Base-by-base conservation (phyloP, 2,113 vertebrate genomes). In the Colaptes auratus region DNA sequence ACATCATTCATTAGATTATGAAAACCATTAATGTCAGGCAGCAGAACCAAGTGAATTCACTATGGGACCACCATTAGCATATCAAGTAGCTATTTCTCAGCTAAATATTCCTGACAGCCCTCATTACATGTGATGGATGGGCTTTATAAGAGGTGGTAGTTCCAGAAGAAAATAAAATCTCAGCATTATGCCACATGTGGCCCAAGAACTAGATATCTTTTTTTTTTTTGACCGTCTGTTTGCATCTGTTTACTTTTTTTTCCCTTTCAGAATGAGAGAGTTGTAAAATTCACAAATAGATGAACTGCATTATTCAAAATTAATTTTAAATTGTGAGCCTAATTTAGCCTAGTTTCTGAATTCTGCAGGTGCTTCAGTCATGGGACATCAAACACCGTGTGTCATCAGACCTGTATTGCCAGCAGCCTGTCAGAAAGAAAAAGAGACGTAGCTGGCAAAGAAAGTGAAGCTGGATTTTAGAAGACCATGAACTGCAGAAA, bases 1-100 rank as follows among this genome's bases (percentile, higher is more conserved):
- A 98, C 98, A 98, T 98, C 98, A 98, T 98, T 99, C 98, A 99
- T 99, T 98, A 99, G 98, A 98, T 98, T 99, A 99, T 97, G 97
- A 98, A 98, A 98, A 98, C 98, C 98, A 99, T 99, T 99, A 98
- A 98, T 98, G 98, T 98, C 98, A 98, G 98, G 98, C 98, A 98
- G 97, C 98, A 97, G 97, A 98, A 98, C 97, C 98, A 98, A 98
- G 98, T 98, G 98, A 98, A 98, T 98, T 98, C 98, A 98, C 98
- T 96, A 93, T 98, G 98, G 98, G 95, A 97, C 97, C 94, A 96
- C 97, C 96, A 98, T 98, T 98, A 98, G 98, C 98, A 99, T 99
- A 98, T 98, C 98, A 99, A 99, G 98, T 97, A 98, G 98, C 95
- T 95, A 95, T 98, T 98, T 98, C 97, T 98, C 97, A 97, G 96